Conservation (phyloP, 2,113 vertebrate species). For the Sardina pilchardus region DNA sequence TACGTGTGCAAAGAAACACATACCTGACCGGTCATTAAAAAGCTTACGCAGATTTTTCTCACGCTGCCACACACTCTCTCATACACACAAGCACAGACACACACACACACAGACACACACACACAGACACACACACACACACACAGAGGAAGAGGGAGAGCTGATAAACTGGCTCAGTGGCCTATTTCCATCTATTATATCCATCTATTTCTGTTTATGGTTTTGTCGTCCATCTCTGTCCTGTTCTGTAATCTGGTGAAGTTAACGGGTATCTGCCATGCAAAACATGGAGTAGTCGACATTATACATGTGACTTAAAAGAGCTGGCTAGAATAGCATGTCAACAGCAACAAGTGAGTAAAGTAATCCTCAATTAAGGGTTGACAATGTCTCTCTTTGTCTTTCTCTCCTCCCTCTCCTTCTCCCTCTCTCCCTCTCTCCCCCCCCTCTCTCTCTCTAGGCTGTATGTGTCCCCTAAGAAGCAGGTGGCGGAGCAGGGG, state of each 20-base stretch:
- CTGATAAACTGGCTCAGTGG: background rate
- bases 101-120: background rate
- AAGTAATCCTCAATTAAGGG: too few relatives aligned
- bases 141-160: background rate
- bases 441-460: slow-evolving; percentile 55
- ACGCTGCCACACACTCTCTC: too few relatives aligned
- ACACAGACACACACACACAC: background rate
- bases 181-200: background rate
- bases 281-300: too few relatives aligned
- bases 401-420: background rate
- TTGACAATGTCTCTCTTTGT: too few relatives aligned
- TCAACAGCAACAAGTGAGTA: too few relatives aligned
- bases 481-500: slow-evolving; percentile 70
- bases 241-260: too few relatives aligned
- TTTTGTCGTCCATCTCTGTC: background rate
- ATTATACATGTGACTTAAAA: too few relatives aligned
- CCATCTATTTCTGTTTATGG: background rate
- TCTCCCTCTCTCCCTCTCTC: background rate
- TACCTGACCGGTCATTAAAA: background rate
- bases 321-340: too few relatives aligned
- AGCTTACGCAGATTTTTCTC: background rate
- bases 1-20: background rate
- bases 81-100: too few relatives aligned
- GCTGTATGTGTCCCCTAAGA: slow-evolving; percentile 86
- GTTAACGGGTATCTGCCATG: too few relatives aligned